Conservation (phyloP, 2,797 vertebrate genomes). For the Poeciliopsis presidionis region DNA sequence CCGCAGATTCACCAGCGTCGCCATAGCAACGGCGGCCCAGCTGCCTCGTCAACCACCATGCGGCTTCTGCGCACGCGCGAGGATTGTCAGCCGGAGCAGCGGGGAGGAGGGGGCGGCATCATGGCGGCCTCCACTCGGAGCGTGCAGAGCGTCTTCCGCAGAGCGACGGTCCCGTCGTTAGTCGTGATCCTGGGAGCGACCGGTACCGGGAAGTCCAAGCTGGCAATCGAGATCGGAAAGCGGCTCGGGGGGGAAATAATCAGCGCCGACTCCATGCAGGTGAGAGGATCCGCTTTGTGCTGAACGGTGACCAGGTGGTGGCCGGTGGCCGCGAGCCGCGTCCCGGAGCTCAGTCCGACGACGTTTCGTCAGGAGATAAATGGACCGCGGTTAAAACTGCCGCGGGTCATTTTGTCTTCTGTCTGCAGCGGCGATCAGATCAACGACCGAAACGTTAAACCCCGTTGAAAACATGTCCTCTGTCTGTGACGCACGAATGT, state of each 20-base stretch:
- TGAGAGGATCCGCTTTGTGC: slow-evolving; percentile 58
- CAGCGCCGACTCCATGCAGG: slow-evolving; percentile 98
- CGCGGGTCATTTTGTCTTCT: background rate
- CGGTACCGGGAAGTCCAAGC: slow-evolving; percentile 91
- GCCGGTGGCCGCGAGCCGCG: background rate
- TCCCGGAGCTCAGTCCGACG: too few species aligned
- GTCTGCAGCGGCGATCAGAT: background rate
- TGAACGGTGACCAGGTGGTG: background rate
- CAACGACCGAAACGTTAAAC: background rate
- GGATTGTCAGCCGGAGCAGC: slow-evolving; percentile 53
- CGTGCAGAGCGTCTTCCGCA: slow-evolving; percentile 63
- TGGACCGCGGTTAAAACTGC: background rate
- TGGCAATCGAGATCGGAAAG: slow-evolving; percentile 90
- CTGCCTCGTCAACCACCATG: slow-evolving; percentile 68
- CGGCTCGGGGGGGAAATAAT: slow-evolving; percentile 89
- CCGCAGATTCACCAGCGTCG: slow-evolving; percentile 40
- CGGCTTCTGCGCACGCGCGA: slow-evolving; percentile 69
- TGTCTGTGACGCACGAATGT: background rate
- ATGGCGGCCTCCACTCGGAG: slow-evolving; percentile 80
- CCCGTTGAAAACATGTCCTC: background rate
- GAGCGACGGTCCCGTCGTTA: slow-evolving; percentile 75
- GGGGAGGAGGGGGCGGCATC: slow-evolving; percentile 41
- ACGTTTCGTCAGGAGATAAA: background rate
- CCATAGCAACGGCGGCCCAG: slow-evolving; percentile 57
- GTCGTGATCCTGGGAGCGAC: slow-evolving; percentile 93